Conservation (phyloP, 1,140 invertebrate genomes). For the Thaumetopoea pityocampa region DNA sequence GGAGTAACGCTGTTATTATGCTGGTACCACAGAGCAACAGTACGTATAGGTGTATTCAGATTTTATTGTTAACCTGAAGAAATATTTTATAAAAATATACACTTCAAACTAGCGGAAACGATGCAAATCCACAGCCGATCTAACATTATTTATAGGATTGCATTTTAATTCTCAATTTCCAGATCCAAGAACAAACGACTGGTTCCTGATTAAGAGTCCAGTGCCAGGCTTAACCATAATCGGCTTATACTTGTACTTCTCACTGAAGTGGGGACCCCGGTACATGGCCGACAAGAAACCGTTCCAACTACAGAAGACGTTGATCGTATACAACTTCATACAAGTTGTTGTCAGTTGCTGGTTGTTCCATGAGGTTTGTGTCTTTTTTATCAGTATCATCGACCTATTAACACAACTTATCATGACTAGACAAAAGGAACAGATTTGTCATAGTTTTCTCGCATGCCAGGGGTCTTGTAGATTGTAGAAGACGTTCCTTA, state of each 20-base stretch:
- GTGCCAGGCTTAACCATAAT: conserved; percentile 83
- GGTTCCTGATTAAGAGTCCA: conserved; percentile 88
- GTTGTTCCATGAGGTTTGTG: conserved; percentile 81
- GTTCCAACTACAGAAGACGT: conserved; percentile 84
- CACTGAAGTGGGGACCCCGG: conserved; percentile 84
- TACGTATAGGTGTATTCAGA: too few species aligned
- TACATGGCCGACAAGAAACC: conserved; percentile 89
- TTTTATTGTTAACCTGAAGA: too few species aligned
- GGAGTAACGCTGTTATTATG: too few species aligned
- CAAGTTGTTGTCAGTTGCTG: conserved; percentile 86
- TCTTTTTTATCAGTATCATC: not conserved
- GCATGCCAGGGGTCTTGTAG: too few species aligned
- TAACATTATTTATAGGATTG: not conserved
- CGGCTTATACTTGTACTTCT: conserved; percentile 83
- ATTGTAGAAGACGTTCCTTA: too few species aligned
- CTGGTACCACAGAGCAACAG: too few species aligned
- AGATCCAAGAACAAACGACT: conserved; percentile 90
- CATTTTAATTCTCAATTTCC: conserved; percentile 29
- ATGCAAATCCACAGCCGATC: not conserved
- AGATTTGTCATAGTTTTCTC: too few species aligned
- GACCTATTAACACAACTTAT: not conserved
- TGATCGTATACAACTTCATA: conserved; percentile 89
- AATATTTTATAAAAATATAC: too few species aligned
- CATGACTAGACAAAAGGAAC: too few species aligned
- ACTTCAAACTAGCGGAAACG: too few species aligned